Percentiles rank a stretch among this genome's conserved stretches.
Conservation (phyloP, 2,888 invertebrate species). For the Eulithis prunata region DNA sequence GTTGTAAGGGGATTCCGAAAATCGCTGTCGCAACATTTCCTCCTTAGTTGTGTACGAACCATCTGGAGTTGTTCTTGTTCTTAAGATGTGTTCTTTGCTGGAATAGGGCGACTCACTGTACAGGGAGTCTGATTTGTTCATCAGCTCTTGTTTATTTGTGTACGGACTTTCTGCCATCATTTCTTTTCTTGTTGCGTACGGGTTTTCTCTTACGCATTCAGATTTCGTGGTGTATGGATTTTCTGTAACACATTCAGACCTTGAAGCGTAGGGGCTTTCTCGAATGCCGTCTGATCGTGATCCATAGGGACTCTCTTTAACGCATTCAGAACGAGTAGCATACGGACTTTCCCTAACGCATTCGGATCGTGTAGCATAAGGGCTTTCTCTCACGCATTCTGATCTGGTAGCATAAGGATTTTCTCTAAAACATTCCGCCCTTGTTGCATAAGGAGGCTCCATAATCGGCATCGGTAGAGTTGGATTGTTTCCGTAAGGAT, state of each 20-base stretch:
- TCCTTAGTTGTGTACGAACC: conserved; percentile 79
- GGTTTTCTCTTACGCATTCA: conserved; percentile 56
- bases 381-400: conserved; percentile 56
- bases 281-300: conserved; percentile 52
- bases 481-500: conserved; percentile 72
- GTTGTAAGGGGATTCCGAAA: conserved; percentile 79
- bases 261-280: conserved; percentile 57
- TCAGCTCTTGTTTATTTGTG: conserved; percentile 61
- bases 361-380: conserved; percentile 56
- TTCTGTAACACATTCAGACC: conserved; percentile 54
- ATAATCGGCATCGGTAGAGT: conserved; percentile 71
- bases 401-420: conserved; percentile 54
- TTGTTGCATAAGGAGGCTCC: conserved; percentile 62
- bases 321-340: conserved; percentile 51
- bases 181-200: conserved; percentile 56
- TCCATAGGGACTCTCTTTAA: conserved; percentile 55
- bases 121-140: conserved; percentile 65
- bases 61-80: conserved; percentile 69
- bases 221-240: conserved; percentile 47
- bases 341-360: conserved; percentile 57
- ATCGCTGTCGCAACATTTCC: conserved; percentile 80
- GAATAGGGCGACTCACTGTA: conserved; percentile 77
- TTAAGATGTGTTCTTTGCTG: conserved; percentile 76
- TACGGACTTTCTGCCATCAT: conserved; percentile 57
- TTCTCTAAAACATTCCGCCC: conserved; percentile 54